Base-by-base conservation (phyloP, 1,140 invertebrate species). In the Chrysomallon squamiferum region DNA sequence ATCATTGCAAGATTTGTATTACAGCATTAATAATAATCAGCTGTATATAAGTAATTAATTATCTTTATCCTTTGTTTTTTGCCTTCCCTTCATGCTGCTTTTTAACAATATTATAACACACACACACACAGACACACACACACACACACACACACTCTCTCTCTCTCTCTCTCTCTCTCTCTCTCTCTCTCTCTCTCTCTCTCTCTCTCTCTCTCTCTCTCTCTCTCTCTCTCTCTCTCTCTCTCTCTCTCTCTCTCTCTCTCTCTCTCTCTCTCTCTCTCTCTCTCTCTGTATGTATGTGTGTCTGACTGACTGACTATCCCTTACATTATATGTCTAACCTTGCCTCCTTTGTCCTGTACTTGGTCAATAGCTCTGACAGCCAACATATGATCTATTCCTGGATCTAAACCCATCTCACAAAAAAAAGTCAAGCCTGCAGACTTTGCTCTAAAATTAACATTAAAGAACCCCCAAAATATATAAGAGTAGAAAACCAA, bases 311-410 rank as follows among this genome's bases (percentile, higher is more conserved):
- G 15, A 38, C 15, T 38, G 35, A 7, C 5, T 38, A 38, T 38
- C 5, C n/a, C 15, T 38, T 38, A 38, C 15, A 38, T 38, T 15
- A 32, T 35, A n/a, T 22, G 25, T n/a, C 30, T 52, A 22, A 63
- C 61, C 32, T 41, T 5, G n/a, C 61, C 61, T 15, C 61, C 61
- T 54, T 30, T 38, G n/a, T 38, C 22, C 15, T 38, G 15, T 30
- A 63, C 35, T n/a, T 63, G 25, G 25, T 63, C 32, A 13, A 63
- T 35, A 6, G n/a, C 33, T 22, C 32, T 27, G 45, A 38, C 50
- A 18, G 61, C 61, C 32, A 63, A 33, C 61, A 63, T 63, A 25
- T 63, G 61, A 27, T 63, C 61, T 20, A 63, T 63, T 15, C 61
- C 61, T 33, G 61, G 61, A 33, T 63, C 61, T 9, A 63, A 49